Evolutionary conservation across 2,113 vertebrate species (phyloP).

Genomic region (Lanius ludovicianus): DNA sequence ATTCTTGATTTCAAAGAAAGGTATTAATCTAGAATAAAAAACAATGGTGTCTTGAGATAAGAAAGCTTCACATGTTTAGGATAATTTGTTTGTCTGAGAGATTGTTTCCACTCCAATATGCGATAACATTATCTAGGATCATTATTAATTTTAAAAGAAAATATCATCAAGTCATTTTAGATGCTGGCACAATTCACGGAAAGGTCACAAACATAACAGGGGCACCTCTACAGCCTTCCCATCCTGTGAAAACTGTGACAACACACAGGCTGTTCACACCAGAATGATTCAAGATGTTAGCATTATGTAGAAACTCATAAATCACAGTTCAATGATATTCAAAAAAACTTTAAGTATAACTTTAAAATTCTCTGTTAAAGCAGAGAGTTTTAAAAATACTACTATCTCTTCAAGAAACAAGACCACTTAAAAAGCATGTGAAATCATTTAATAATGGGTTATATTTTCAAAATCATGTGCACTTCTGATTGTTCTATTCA

Average conservation of each 20-base stretch:
- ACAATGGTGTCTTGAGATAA: background rate
- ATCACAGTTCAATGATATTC: background rate
- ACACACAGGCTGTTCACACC: background rate
- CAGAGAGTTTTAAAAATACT: background rate
- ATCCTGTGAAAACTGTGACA: background rate
- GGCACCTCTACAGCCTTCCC: background rate
- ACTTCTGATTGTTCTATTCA: background rate
- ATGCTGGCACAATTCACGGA: background rate
- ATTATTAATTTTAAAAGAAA: background rate
- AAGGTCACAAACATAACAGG: background rate
- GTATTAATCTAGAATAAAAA: background rate
- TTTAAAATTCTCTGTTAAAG: background rate
- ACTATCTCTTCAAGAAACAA: background rate
- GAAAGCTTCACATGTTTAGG: background rate
- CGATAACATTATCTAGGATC: background rate
- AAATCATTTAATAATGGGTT: background rate
- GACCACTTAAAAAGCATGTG: background rate
- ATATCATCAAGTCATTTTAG: background rate
- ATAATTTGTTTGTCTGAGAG: background rate
- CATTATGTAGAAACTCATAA: background rate
- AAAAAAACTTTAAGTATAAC: background rate
- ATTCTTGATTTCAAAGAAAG: background rate
- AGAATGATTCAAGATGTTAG: background rate
- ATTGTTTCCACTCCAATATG: background rate
- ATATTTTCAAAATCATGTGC: background rate